Conservation (phyloP, 1,140 invertebrate species). For the Drosophila dunni region DNA sequence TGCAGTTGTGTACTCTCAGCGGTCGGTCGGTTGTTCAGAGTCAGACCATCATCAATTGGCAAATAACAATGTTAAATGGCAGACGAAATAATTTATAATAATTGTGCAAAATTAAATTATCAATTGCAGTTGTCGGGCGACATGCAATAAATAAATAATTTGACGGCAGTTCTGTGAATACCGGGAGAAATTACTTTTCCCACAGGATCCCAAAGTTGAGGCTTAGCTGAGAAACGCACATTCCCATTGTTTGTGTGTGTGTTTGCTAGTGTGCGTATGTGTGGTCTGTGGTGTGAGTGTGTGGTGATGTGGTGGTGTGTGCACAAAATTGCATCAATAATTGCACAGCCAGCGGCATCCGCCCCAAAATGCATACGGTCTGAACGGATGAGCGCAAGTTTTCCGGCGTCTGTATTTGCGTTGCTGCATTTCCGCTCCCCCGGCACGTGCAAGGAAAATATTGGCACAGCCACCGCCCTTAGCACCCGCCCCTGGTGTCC, state of each 20-base stretch:
- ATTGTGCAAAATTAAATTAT: constrained; percentile 76
- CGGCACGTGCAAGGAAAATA: constrained; percentile 64
- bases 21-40: not conserved
- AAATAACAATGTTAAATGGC: constrained; percentile 35
- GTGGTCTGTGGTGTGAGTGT: constrained; percentile 14
- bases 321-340: constrained; percentile 69
- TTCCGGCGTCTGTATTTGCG: constrained; percentile 48
- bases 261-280: not conserved
- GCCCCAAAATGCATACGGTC: constrained; percentile 30
- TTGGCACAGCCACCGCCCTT: constrained; percentile 48
- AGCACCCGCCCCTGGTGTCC: not conserved
- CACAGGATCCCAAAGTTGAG: constrained; percentile 53
- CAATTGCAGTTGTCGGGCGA: constrained; percentile 61
- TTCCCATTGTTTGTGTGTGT: constrained; percentile 31
- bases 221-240: constrained; percentile 14
- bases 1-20: not conserved
- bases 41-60: constrained; percentile 24
- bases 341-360: constrained; percentile 68
- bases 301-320: not conserved
- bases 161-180: constrained; percentile 46
- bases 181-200: constrained; percentile 67
- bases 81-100: constrained; percentile 75
- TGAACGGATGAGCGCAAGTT: constrained; percentile 45
- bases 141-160: constrained; percentile 72
- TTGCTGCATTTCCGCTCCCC: constrained; percentile 61